Conservation (phyloP, 2,888 invertebrate species). For the Chirona hameri region DNA sequence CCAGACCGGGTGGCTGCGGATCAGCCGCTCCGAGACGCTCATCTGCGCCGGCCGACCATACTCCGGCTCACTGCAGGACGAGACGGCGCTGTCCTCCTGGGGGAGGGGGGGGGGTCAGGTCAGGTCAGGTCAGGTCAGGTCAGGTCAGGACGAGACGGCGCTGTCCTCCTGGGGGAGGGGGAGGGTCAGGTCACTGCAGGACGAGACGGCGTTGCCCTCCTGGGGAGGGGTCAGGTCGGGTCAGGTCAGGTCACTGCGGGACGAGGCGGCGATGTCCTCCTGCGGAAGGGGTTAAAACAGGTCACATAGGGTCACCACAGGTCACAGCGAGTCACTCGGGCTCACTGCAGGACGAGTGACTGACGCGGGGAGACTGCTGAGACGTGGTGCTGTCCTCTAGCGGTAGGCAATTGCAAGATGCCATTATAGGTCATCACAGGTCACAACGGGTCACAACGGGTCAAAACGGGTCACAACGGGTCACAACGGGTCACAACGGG, state of each 20-base stretch:
- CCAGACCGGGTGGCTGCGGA: slow-evolving; percentile 93
- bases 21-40: slow-evolving; percentile 77
- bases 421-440: no score
- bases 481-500: no score
- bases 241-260: background rate
- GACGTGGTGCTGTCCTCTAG: no score
- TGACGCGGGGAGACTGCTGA: no score
- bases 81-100: slow-evolving; percentile 23
- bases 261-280: background rate
- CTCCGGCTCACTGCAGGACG: background rate
- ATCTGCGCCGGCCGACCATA: slow-evolving; percentile 52
- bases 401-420: no score
- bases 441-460: no score
- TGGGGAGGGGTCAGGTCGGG: background rate
- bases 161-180: background rate
- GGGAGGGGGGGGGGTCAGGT: background rate
- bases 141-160: background rate
- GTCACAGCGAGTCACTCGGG: no score
- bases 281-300: background rate
- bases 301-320: no score
- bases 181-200: background rate
- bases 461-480: no score
- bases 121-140: background rate
- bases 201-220: background rate
- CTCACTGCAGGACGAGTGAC: no score